Conservation (phyloP, 2,888 invertebrate species). For the Galerucella nymphaeae region DNA sequence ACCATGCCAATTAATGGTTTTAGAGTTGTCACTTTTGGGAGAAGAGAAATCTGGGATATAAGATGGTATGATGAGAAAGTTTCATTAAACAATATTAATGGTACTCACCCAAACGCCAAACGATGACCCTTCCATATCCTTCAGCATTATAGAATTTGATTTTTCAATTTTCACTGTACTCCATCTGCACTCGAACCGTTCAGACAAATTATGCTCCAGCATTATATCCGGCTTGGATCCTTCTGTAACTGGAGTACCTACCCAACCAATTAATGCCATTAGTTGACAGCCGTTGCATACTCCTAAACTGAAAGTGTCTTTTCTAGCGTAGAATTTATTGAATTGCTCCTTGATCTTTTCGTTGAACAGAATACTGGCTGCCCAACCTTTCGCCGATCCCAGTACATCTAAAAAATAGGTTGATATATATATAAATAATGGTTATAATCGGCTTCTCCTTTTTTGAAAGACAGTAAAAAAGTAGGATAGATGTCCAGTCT, state of each 20-base stretch:
- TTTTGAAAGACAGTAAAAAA: too few species aligned
- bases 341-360: conserved; percentile 81
- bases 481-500: too few species aligned
- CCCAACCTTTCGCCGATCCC: conserved; percentile 99
- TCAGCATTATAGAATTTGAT: conserved; percentile 84
- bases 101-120: conserved; percentile 45
- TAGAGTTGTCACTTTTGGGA: neutral
- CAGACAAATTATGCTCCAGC: conserved; percentile 88
- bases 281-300: conserved; percentile 99
- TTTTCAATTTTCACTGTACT: conserved; percentile 70
- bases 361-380: conserved; percentile 89
- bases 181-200: conserved; percentile 83
- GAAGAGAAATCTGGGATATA: too few species aligned
- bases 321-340: conserved; percentile 74
- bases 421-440: too few species aligned
- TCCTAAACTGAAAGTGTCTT: conserved; percentile 93
- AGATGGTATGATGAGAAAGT: too few species aligned
- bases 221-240: conserved; percentile 70
- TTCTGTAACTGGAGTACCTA: conserved; percentile 69
- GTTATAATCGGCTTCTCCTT: too few species aligned
- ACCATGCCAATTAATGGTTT: neutral
- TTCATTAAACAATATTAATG: neutral
- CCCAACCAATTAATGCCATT: conserved; percentile 93
- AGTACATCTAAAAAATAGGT: conserved; percentile 77
- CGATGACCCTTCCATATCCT: conserved; percentile 76